Base-by-base conservation (phyloP, 2,888 invertebrate genomes). In the Apamea sordens region DNA sequence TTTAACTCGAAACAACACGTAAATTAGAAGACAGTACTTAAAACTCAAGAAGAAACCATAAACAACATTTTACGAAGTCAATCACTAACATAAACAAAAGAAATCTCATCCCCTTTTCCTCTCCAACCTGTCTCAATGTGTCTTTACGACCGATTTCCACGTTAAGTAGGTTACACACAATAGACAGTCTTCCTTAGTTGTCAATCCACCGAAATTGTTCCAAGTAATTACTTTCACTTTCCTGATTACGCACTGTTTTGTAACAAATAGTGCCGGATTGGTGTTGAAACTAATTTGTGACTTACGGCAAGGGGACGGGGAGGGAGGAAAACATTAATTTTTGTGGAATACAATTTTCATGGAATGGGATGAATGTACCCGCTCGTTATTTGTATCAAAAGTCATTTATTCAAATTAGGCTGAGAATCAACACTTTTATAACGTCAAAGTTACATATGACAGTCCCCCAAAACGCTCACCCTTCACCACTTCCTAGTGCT, bases 151-250 rank as follows among this genome's bases (percentile, higher is more conserved):
- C 53, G 36, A 73, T 68, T 76, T 80, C 74, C 80, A 64, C 53
- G 78, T 70, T 74, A 76, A 87, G 74, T 85, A 71, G 77, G 77
- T 75, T 64, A 72, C 59, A 72, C 68, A 80, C 76, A 80, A 89
- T 77, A 67, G 76, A 63, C 75, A 44, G 71, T 73, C 80, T 89
- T 82, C 88, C 86, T 85, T 82, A 50, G 70, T 80, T 88, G 79
- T 87, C 86, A 82, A 85, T 89, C 78, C 72, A 80, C 53, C 50
- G 67, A 81, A 86, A 85, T 85, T 79, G 74, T 79, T 78, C 56
- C 67, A 68, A 76, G 82, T 85, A 78, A 87, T 87, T 82, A 77
- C 89, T 87, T 87, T 87, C 82, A 75, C 85, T 89, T 89, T 76
- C 82, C 68, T 72, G 65, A 85, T 83, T 77, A 70, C 76, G 44